A percentile compares a stretch with the other conserved stretches of the same genome.
Evolutionary conservation across 1,140 invertebrate species (phyloP).

Genomic region (Aplysia californica): DNA sequence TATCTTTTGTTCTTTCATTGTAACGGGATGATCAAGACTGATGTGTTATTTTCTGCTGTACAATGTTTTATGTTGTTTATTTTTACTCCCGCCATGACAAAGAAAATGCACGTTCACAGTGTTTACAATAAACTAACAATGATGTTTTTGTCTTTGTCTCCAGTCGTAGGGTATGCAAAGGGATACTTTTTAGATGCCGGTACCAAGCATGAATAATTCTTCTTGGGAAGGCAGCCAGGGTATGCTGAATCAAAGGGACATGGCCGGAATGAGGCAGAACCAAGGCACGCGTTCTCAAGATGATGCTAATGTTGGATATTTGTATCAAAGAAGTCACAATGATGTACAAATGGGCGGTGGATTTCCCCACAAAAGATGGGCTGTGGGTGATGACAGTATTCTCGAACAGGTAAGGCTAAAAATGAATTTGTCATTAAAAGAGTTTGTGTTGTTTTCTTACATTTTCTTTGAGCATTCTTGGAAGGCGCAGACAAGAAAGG

Average conservation of each 20-base stretch:
- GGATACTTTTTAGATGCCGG: conserved; percentile 56
- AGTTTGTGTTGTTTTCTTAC: too few species aligned
- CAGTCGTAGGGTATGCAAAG: conserved; percentile 43
- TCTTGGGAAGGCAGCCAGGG: conserved; percentile 58
- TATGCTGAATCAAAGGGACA: conserved; percentile 56
- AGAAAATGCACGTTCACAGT: conserved; percentile 25
- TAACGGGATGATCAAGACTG: background rate
- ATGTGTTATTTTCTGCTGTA: conserved; percentile 6
- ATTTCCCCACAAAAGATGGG: conserved; percentile 80
- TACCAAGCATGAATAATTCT: conserved; percentile 59
- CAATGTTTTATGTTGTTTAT: too few species aligned
- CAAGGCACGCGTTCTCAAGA: conserved; percentile 73
- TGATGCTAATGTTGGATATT: conserved; percentile 88
- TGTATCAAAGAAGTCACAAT: conserved; percentile 83
- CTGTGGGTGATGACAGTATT: conserved; percentile 82
- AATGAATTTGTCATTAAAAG: too few species aligned
- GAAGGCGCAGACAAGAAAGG: too few species aligned
- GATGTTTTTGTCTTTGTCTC: conserved; percentile 33
- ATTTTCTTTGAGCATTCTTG: too few species aligned
- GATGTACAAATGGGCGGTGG: conserved; percentile 78
- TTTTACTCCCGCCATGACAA: too few species aligned
- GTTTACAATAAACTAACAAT: background rate
- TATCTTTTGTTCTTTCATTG: background rate
- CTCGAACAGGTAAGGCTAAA: conserved; percentile 73
- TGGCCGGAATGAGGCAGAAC: conserved; percentile 45